Base-by-base conservation (phyloP, 2,113 vertebrate genomes). In the Neomonachus schauinslandi region DNA sequence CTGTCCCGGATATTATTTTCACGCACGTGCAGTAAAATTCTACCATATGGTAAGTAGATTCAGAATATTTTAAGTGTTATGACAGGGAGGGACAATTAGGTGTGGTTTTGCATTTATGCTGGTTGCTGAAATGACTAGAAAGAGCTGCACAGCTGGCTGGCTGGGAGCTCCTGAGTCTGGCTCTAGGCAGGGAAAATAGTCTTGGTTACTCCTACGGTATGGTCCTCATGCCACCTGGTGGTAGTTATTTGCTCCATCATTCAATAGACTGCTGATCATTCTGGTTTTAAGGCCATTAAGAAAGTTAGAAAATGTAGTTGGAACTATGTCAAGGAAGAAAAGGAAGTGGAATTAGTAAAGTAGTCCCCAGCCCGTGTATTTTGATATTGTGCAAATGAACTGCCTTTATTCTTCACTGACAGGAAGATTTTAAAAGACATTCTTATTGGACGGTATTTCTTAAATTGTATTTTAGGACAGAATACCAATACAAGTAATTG, bases 151-250 rank as follows among this genome's bases (percentile, higher is more conserved):
- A 26, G 7, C 55, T 12, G 19, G 26, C 39, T n/a, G 55, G 18
- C 42, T 16, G 5, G 46, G 28, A 53, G 18, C 9, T 63, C 72
- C 55, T 22, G 11, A 11, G 18, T 59, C 72, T 42, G 72, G 24
- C 11, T 7, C 57, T 13, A 7, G 0, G n/a, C 2, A 1, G 8
- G 15, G 16, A 31, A 42, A 59, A 10, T 1, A 28, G 1, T 11
- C 0, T 46, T 42, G 21, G 4, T 71, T 61, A 22, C 8, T 15
- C 26, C 10, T 31, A 51, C 5, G 0, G 10, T 19, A 33, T 6
- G 71, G 36, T 0, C 4, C 69, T 57, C 2, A 71, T 31, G 59
- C 93, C 93, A 65, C 83, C 83, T 71, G 9, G 51, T 96, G 92
- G 67, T 16, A 4, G 2, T 2, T 36, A 8, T 74, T 69, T 42